Base-by-base conservation (phyloP, 2,888 invertebrate genomes). In the Ornithoptera priamus region DNA sequence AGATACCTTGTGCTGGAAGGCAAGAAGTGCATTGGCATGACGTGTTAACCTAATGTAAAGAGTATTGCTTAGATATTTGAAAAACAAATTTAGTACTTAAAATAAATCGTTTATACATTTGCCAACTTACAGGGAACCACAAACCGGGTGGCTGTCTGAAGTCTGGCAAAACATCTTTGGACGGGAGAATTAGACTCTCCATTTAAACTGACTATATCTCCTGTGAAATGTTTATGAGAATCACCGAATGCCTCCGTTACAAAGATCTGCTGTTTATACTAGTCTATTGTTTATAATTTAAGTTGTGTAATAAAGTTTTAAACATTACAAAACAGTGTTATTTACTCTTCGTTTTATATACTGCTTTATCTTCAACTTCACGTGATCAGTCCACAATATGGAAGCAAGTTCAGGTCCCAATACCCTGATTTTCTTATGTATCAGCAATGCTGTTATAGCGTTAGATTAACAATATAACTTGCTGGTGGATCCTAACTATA, bases 101-200 rank as follows among this genome's bases (percentile, higher is more conserved):
- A 22, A 53, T 18, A 22, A 60, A 50, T 22, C 18, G 42, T 18
- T 53, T 24, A 1, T 22, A 22, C 30, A 58, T 58, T 22, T 58
- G 8, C 24, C 8, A 22, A 39, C 57, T 20, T 24, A 18, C 85
- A 92, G 92, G 42, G 90, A 89, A 68, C 90, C 91, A 0, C 84
- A 87, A 68, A 71, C 77, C 0, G 92, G 92, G 0, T 92, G 92
- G 92, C 36, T 87, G 1, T 85, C 84, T 0, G 84, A 85, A 0
- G 76, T 92, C 2, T 86, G 85, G 85, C 81, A 83, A 61, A 81
- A 77, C n/a, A 71, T 85, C 46, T 85, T 85, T 69, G 83, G 79
- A 15, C 20, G 10, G 22, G 3, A 22, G 57, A 15, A 58, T 15
- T 24, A 62, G 8, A 42, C 15, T 63, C 22, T 20, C 24, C 15